Evolutionary conservation across 2,797 vertebrate genomes (phyloP).

Genomic region (Lepus townsendii): DNA sequence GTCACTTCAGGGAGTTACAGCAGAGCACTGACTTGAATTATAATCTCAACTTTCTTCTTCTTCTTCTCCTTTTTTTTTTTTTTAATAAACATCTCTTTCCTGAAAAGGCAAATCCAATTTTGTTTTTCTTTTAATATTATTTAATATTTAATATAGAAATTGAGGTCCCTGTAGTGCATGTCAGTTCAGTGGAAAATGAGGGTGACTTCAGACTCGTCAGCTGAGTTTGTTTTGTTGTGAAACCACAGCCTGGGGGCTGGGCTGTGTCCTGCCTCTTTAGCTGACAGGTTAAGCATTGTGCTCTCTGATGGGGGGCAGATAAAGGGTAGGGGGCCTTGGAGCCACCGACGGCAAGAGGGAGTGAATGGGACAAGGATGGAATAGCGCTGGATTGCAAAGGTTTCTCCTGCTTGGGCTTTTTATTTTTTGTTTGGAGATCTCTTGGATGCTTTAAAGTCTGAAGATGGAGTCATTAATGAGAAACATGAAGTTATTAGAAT

Average conservation of each 20-base stretch:
- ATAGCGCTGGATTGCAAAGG: not conserved
- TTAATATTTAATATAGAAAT: constrained; percentile 84
- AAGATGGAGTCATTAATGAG: constrained; percentile 89
- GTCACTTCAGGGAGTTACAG: constrained; percentile 77
- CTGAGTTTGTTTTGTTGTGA: constrained; percentile 73
- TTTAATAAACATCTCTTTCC: constrained; percentile 78
- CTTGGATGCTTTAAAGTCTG: constrained; percentile 86
- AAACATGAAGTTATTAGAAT: constrained; percentile 91
- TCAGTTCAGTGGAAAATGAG: constrained; percentile 76
- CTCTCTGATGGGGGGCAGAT: constrained; percentile 8
- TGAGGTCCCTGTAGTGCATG: constrained; percentile 79
- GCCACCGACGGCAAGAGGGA: not conserved
- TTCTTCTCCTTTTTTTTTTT: constrained; percentile 73
- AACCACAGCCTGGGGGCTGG: constrained; percentile 56
- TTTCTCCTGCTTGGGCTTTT: constrained; percentile 34
- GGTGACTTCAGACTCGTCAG: constrained; percentile 76
- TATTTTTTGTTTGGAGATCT: constrained; percentile 68
- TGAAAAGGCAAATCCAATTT: constrained; percentile 82
- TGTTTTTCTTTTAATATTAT: constrained; percentile 84
- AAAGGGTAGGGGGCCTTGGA: not conserved
- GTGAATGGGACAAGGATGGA: not conserved
- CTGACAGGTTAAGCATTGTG: constrained; percentile 69
- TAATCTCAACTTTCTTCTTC: constrained; percentile 46
- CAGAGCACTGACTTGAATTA: constrained; percentile 77
- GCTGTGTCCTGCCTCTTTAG: constrained; percentile 18